A percentile compares a stretch with the other conserved stretches of the same genome.
phyloP scores from a whole-genome alignment of 2,113 vertebrate genomes.

The Chaetura pelagica region DNA sequence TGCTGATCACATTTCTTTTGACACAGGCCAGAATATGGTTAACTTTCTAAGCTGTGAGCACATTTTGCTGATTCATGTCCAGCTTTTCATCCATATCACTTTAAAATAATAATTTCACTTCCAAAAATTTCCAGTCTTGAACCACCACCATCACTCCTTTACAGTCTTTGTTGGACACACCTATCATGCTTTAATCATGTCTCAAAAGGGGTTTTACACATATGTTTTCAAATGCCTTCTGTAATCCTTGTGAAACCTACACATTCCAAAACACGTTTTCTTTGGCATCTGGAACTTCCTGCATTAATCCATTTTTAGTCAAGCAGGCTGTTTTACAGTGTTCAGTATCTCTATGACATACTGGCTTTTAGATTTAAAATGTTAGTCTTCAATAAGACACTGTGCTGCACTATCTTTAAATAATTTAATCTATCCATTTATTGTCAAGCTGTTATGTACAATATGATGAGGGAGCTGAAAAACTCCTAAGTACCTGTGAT shows the following conservation, averaged over 20 bases:
- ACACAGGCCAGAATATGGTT: too few relatives aligned
- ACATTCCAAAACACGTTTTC: background rate
- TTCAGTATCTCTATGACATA: background rate
- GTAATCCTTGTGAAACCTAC: background rate
- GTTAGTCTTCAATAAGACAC: background rate
- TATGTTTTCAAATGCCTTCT: background rate
- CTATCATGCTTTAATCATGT: background rate
- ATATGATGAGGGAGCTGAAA: background rate
- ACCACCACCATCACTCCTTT: background rate
- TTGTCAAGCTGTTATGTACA: background rate
- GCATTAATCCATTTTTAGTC: background rate
- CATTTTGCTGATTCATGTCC: too few relatives aligned
- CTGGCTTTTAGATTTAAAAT: background rate
- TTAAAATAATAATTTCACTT: background rate
- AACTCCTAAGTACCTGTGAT: accelerated
- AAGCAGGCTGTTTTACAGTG: background rate
- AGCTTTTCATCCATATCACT: too few relatives aligned
- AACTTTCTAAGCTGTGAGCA: too few relatives aligned
- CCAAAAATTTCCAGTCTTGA: background rate
- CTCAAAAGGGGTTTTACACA: background rate
- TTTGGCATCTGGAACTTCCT: background rate
- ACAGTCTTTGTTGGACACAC: background rate
- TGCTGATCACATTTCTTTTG: too few relatives aligned
- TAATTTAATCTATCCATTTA: background rate
- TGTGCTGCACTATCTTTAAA: background rate